Conservation (phyloP, 2,797 vertebrate species). For the Hybognathus amarus region DNA sequence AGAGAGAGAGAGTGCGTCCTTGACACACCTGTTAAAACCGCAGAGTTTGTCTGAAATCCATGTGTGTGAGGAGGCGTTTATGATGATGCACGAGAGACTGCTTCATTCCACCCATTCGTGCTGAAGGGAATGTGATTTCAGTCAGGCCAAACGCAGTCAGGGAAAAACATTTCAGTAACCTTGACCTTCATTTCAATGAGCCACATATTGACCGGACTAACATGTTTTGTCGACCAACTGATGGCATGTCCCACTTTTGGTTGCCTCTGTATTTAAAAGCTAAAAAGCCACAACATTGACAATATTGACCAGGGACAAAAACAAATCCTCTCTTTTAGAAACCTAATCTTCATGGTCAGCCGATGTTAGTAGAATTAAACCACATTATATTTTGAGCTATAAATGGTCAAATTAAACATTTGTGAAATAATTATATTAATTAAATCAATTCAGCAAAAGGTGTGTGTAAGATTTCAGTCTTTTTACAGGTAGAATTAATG, state of each 20-base stretch:
- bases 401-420: background rate
- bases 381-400: background rate
- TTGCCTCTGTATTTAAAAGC: conserved; percentile 31
- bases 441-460: background rate
- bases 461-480: no score
- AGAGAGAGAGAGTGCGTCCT: background rate
- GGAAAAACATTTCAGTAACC: conserved; percentile 33
- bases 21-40: conserved; percentile 33
- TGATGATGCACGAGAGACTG: conserved; percentile 1
- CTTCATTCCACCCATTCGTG: background rate
- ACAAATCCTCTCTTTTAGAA: background rate
- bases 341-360: background rate
- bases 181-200: conserved; percentile 37
- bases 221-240: conserved; percentile 29
- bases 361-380: background rate
- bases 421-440: background rate
- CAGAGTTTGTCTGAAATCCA: conserved; percentile 23
- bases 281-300: conserved; percentile 42
- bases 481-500: background rate
- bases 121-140: conserved; percentile 34
- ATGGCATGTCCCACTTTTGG: conserved; percentile 25
- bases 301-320: conserved; percentile 19
- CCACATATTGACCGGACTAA: conserved; percentile 1
- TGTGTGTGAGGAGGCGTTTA: background rate
- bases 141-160: background rate